phyloP scores from a whole-genome alignment of 2,797 vertebrate species.

The Rousettus madagascariensis region DNA sequence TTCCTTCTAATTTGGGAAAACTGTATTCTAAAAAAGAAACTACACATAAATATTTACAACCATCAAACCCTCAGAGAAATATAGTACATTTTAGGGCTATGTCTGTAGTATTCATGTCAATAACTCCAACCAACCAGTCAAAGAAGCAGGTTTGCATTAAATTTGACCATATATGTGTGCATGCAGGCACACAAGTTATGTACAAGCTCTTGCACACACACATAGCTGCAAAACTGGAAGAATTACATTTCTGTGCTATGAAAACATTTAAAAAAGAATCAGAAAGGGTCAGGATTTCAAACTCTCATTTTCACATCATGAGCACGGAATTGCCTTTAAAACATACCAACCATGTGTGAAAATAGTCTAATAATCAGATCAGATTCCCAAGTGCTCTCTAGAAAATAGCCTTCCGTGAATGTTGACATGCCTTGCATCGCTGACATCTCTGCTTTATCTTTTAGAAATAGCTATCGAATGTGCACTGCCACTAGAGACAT shows the following conservation, averaged over 20 bases:
- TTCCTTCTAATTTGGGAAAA: slow-evolving; percentile 50
- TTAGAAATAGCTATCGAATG: background rate
- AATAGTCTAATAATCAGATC: slow-evolving; percentile 38
- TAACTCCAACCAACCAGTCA: background rate
- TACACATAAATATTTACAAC: slow-evolving; percentile 41
- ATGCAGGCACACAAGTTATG: background rate
- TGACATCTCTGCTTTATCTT: background rate
- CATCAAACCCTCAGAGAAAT: background rate
- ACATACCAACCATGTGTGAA: background rate
- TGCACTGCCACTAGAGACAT: background rate
- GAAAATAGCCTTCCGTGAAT: background rate
- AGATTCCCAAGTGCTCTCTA: slow-evolving; percentile 6
- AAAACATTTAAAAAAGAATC: background rate
- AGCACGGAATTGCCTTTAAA: background rate
- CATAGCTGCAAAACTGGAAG: background rate
- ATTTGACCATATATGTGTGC: background rate
- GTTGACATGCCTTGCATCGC: background rate
- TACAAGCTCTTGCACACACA: background rate
- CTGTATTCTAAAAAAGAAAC: slow-evolving; percentile 24
- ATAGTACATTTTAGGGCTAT: background rate
- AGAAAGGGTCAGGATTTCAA: background rate
- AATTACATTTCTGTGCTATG: background rate
- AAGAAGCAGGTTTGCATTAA: background rate
- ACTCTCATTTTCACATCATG: background rate
- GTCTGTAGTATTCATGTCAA: background rate